Evolutionary conservation across 2,888 invertebrate genomes (phyloP).

Genomic region (Elysia crispata): DNA sequence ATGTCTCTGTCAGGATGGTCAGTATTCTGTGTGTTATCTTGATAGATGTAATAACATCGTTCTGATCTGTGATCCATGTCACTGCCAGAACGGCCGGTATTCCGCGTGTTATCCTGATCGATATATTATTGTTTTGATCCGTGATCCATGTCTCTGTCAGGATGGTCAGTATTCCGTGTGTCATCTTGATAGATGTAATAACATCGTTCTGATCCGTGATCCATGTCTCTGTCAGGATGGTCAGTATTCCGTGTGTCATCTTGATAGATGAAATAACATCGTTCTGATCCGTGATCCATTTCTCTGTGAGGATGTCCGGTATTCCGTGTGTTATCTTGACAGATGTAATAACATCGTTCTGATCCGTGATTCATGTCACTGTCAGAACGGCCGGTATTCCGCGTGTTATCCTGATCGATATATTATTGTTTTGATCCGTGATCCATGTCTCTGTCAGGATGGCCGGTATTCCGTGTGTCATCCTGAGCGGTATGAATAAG

Average conservation of each 20-base stretch:
- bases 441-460: constrained; percentile 58
- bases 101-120: background rate
- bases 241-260: constrained; percentile 22
- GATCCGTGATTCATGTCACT: too few species aligned
- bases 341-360: too few species aligned
- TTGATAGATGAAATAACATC: background rate
- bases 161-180: constrained; percentile 70
- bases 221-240: constrained; percentile 61
- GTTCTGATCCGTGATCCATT: too few species aligned
- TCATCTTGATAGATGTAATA: constrained; percentile 61
- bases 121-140: background rate
- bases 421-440: too few species aligned
- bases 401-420: too few species aligned
- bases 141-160: too few species aligned
- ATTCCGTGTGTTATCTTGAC: too few species aligned
- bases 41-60: background rate
- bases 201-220: background rate
- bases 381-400: too few species aligned
- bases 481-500: constrained; percentile 75
- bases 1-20: too few species aligned
- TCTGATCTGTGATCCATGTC: too few species aligned
- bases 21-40: background rate
- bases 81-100: too few species aligned
- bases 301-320: too few species aligned
- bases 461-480: constrained; percentile 71